These are phyloP conservation scores for Rhabdomys dilectus DNA, from an alignment of 2,113 vertebrate genomes.

Conservation along the genomic window DNA sequence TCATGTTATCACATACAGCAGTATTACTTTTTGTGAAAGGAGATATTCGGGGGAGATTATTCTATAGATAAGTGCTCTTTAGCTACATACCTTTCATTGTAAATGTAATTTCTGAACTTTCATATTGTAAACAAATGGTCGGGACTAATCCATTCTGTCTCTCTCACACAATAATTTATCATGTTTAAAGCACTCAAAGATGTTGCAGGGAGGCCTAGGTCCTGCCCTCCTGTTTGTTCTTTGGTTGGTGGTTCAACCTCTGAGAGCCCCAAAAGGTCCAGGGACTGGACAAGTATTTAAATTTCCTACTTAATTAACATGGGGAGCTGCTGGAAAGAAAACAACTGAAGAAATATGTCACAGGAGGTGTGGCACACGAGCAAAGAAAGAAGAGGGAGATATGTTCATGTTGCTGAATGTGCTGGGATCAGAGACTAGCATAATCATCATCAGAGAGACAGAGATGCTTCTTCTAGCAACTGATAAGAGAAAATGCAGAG, in stretches of 20 bases:
- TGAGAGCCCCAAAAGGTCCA: not conserved
- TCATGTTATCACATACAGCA: conserved; percentile 66
- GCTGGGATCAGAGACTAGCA: no score
- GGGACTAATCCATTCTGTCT: not conserved
- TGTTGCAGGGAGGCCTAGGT: no score
- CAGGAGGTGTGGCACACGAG: not conserved
- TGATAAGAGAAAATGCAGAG: no score
- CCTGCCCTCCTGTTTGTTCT: no score
- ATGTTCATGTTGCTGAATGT: not conserved
- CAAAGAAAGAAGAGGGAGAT: not conserved
- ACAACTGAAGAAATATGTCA: not conserved
- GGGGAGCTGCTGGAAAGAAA: not conserved
- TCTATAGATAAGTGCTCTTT: conserved; percentile 40
- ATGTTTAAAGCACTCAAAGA: not conserved
- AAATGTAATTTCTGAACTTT: conserved; percentile 24
- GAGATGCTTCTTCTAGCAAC: no score
- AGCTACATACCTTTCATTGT: conserved; percentile 2
- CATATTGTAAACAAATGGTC: not conserved
- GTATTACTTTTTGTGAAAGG: conserved; percentile 65
- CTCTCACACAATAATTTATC: not conserved
- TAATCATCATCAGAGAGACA: no score
- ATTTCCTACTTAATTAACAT: not conserved
- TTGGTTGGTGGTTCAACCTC: no score
- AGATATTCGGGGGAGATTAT: conserved; percentile 48
- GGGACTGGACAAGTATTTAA: not conserved